Conservation (phyloP, 2,888 invertebrate species). For the Adineta ricciae region DNA sequence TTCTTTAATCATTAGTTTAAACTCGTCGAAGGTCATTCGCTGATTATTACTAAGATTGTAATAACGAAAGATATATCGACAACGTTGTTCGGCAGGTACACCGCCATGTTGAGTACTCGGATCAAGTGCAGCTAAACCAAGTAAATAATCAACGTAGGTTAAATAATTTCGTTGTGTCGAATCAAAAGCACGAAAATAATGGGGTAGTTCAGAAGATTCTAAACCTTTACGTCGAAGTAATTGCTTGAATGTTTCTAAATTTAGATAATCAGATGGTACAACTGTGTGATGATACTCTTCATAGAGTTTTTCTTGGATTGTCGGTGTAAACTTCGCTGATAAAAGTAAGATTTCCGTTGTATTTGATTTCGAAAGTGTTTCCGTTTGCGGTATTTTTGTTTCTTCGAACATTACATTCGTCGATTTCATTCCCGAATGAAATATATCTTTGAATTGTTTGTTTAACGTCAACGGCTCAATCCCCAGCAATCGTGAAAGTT, state of each 20-base stretch:
- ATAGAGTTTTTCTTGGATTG: background rate
- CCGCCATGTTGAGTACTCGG: conserved; percentile 60
- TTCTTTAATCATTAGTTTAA: conserved; percentile 47
- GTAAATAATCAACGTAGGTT: conserved; percentile 41
- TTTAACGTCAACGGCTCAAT: background rate
- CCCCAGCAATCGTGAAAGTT: background rate
- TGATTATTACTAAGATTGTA: conserved; percentile 42
- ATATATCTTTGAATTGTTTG: conserved; percentile 19
- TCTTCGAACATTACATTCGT: background rate
- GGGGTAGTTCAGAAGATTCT: background rate
- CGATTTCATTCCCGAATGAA: background rate
- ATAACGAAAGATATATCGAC: conserved; percentile 63
- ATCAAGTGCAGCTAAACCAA: conserved; percentile 60
- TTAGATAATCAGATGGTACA: background rate
- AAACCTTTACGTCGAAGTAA: background rate
- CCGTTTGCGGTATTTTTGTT: background rate
- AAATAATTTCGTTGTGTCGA: conserved; percentile 14
- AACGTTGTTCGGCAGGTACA: conserved; percentile 60
- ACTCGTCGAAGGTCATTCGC: conserved; percentile 55
- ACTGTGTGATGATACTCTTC: background rate
- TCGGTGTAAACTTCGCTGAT: background rate
- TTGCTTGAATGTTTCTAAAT: background rate
- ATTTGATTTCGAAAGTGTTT: background rate
- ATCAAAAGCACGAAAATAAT: conserved; percentile 19
- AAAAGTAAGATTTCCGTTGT: background rate